These are phyloP conservation scores for Ceramica pisi DNA, from an alignment of 2,888 invertebrate genomes.

Conservation along the genomic window DNA sequence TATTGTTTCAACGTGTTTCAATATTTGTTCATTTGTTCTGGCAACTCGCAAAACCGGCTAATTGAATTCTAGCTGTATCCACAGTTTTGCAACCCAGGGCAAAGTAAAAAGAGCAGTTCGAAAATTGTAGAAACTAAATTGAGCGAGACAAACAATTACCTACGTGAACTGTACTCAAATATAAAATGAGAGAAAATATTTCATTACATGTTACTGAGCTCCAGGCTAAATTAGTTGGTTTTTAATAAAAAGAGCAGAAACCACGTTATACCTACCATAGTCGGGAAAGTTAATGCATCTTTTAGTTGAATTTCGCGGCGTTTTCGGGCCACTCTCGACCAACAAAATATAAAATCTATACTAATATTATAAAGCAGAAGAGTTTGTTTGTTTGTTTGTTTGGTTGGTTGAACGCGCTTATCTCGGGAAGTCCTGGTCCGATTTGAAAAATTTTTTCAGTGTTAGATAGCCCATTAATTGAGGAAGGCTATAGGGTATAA, in stretches of 20 bases:
- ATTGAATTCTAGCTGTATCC: slow-evolving; percentile 49
- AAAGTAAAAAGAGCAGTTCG: slow-evolving; percentile 11
- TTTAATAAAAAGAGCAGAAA: background rate
- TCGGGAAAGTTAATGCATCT: too few relatives aligned
- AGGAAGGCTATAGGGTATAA: too few relatives aligned
- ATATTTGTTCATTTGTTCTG: slow-evolving; percentile 46
- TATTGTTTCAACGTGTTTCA: slow-evolving; percentile 44
- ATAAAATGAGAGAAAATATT: slow-evolving; percentile 9
- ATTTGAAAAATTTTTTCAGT: too few relatives aligned
- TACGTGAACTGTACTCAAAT: slow-evolving; percentile 1
- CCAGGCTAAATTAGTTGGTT: background rate
- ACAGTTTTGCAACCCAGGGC: slow-evolving; percentile 10
- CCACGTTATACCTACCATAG: too few relatives aligned
- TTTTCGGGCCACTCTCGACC: too few relatives aligned
- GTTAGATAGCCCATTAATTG: too few relatives aligned
- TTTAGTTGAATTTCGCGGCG: too few relatives aligned
- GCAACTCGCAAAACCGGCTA: slow-evolving; percentile 31
- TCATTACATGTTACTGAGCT: background rate
- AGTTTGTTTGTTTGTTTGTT: too few relatives aligned
- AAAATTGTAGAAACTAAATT: slow-evolving; percentile 42
- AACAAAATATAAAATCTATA: too few relatives aligned
- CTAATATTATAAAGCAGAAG: too few relatives aligned
- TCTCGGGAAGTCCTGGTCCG: too few relatives aligned
- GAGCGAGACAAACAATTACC: slow-evolving; percentile 23
- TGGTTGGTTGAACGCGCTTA: too few relatives aligned